Conservation (phyloP, 2,888 invertebrate genomes). For the Auanema freiburgensis region DNA sequence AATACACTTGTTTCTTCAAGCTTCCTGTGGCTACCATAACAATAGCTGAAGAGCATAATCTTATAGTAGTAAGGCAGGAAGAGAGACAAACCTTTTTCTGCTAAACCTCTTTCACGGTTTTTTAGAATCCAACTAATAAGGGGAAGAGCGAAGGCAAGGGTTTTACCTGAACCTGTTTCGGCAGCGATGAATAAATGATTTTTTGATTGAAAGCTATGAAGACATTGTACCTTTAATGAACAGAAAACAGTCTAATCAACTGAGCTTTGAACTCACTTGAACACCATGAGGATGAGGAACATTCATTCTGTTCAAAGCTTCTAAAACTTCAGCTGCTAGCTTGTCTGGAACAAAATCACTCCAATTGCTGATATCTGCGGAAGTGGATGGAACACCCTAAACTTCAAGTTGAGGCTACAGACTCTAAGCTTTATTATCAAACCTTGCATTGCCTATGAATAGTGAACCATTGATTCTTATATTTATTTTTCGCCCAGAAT, state of each 20-base stretch:
- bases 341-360: constrained; percentile 10
- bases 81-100: constrained; percentile 1
- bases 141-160: constrained; percentile 13
- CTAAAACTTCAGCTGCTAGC: constrained; percentile 3
- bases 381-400: neutral
- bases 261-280: constrained; percentile 8
- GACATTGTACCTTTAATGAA: constrained; percentile 7
- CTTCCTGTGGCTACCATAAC: constrained; percentile 9
- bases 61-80: neutral
- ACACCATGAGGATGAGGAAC: constrained; percentile 8
- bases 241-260: neutral
- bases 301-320: neutral
- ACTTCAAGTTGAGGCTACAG: neutral
- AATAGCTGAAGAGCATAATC: constrained; percentile 10
- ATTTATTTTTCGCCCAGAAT: constrained; percentile 21
- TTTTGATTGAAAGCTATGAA: constrained; percentile 9
- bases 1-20: constrained; percentile 3
- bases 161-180: constrained; percentile 21
- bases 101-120: neutral
- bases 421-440: neutral
- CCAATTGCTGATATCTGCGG: constrained; percentile 5
- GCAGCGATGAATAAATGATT: constrained; percentile 21
- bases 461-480: constrained; percentile 18
- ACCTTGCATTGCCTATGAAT: constrained; percentile 3
- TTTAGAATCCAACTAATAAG: constrained; percentile 1